Base-by-base conservation (phyloP, 2,797 vertebrate genomes). In the Micromesistius poutassou region DNA sequence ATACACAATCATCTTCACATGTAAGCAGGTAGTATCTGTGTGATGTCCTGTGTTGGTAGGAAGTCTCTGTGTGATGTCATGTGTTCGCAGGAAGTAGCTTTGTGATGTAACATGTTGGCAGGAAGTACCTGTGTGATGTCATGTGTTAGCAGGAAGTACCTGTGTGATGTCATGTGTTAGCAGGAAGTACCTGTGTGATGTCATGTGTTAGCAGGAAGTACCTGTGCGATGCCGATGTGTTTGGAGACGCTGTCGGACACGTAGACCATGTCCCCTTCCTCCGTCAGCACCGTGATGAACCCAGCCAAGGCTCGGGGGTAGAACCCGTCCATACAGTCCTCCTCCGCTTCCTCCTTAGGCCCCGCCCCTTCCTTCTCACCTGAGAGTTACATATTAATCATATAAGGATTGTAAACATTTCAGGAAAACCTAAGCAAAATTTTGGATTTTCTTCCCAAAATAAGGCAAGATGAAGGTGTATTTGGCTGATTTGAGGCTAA, bases 221-320 rank as follows among this genome's bases (percentile, higher is more conserved):
- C 46, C 46, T 94, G 94, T 2, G 94, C 89, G 87, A 97, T 92
- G 79, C 96, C 96, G 36, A 46, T 91, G 86, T 96, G 92, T 74
- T 91, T 95, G 94, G 86, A 95, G 91, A 97, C 94, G 19, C 94
- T 95, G 33, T 97, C 96, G 0, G 95, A 96, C 85, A 97, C 92
- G 86, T 94, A 97, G 84, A 96, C 92, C 91, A 97, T 91, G 90
- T 97, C 96, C 16, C 96, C 96, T 74, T 96, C 95, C 12, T 94
- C 91, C 0, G 93, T 95, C 85, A 96, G 83, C 86, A 96, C 95
- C 95, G 96, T 92, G 83, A 97, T 79, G 83, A 97, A 97, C 9
- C 96, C 96, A 0, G 94, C 93, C 82, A 96, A 81, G 1, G 93
- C 94, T 80, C 95, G 93, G 81, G 95, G 92, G 81, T 94, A 96